Evolutionary conservation across 2,113 vertebrate species (phyloP), one percentile per base, ranked within the genome.

Genomic region (Seriola dumerili): DNA sequence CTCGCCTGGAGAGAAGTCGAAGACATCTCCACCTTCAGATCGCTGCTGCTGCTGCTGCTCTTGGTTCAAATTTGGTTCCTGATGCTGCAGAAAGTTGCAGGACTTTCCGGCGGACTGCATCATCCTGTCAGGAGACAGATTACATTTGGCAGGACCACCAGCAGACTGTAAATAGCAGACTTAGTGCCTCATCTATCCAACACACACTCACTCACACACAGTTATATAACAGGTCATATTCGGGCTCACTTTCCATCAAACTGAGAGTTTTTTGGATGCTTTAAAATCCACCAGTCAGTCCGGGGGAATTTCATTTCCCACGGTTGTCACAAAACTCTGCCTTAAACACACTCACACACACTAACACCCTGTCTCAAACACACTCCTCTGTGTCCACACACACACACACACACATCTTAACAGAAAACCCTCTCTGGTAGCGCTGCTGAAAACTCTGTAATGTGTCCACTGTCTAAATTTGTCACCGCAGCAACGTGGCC

Each of bases 131-230:
- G 38, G 48, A 74, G 68, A 81, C 68, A 54, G 81, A 86, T 79
- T 61, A 54, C 16, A n/a, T 36, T 52, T 65, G 80, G 84, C 88
- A 78, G 50, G 79, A 85, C 65, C 59, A 72, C 61, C 69, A 72
- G 69, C 62, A 23, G 40, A 70, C 62, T 80, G 68, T 76, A 82
- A 71, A 80, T 11, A 70, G 54, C 76, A 76, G 72, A 78, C 61
- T 52, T 67, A 67, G 67, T 23, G 76, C 77, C 71, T 77, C 83
- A 67, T 73, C 38, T 58, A 16, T 23, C 12, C 64, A n/a, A 67
- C 59, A 76, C 80, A 21, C 58, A 42, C 66, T 17, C 13, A 52
- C 13, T 59, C 54, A 61, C 21, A 81, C 48, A 59, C 13, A 12
- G 76, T 83, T 81, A 78, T 25, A 25, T 84, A 84, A 85, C 8